phyloP scores from a whole-genome alignment of 2,113 vertebrate genomes.

The Rhea americana region DNA sequence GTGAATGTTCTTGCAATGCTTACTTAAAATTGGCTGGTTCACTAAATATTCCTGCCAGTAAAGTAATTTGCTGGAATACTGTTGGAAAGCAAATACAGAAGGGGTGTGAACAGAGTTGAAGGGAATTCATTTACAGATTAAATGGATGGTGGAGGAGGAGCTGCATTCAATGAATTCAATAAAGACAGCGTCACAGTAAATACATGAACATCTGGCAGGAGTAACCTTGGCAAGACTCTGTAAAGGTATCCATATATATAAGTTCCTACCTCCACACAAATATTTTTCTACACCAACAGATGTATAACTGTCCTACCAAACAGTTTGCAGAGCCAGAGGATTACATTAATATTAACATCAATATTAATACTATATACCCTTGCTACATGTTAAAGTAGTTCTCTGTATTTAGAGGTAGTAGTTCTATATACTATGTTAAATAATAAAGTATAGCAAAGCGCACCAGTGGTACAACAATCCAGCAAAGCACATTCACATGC shows the following conservation, averaged over 20 bases:
- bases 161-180: slow-evolving; percentile 24
- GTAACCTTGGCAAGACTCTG: slow-evolving; percentile 20
- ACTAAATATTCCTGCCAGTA: slow-evolving; percentile 52
- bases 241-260: background rate
- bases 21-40: slow-evolving; percentile 51
- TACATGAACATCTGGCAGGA: slow-evolving; percentile 44
- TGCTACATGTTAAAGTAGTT: background rate
- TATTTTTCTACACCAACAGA: background rate
- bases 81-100: slow-evolving; percentile 71
- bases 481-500: slow-evolving; percentile 47
- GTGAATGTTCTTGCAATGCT: slow-evolving; percentile 25
- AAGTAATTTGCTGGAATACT: slow-evolving; percentile 62
- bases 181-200: slow-evolving; percentile 53
- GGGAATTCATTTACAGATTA: slow-evolving; percentile 57
- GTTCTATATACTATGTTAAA: background rate
- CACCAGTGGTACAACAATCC: slow-evolving; percentile 43
- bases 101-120: slow-evolving; percentile 57
- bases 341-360: background rate
- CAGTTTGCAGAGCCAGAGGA: slow-evolving; percentile 12
- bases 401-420: background rate
- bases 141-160: slow-evolving; percentile 30
- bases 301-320: background rate
- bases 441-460: slow-evolving; percentile 54
- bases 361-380: background rate
- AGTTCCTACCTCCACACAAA: background rate